Base-by-base conservation (phyloP, 23 tunicate species). In the Trididemnum clinides region DNA sequence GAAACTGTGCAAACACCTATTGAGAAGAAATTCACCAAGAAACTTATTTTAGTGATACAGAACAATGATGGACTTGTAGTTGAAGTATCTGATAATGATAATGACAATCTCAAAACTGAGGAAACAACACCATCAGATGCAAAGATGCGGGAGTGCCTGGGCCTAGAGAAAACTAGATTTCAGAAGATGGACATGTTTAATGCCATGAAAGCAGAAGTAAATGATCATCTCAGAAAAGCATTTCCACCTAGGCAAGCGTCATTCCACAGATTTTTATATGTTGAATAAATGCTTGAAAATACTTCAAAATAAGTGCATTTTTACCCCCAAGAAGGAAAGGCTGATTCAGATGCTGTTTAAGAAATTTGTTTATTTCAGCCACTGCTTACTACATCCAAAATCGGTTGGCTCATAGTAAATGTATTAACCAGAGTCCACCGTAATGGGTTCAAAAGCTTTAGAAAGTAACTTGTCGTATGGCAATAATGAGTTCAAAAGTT, bases 111-210 rank as follows among this genome's bases (percentile, higher is more conserved):
- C 84, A 15, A 78, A 78, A 73, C 84, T 22, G 84, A 78, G 84
- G 72, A 78, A 78, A 27, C 10, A 78, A 78, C 36, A 54, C 84
- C 74, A 78, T 78, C 70, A 78, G 69, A 12, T 57, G 84, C 84
- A 78, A 73, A 78, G 28, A 78, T 78, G 74, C 66, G 34, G 37
- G 84, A 78, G 74, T 78, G 84, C 74, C 84, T 78, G 57, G 84
- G 74, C 29, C 74, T 78, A 18, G 70, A 78, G 2, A 78, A 73
- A 78, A 78, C 84, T 34, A 73, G 37, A 78, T 78, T 78, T 78
- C 72, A 57, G 28, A 78, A 78, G 82, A 39, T 76, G 64, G 82
- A 76, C 82, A 76, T 44, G 82, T 28, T 76, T 76, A 44, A 38
- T 78, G 84, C 84, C 3, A 57, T 57, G 72, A 78, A 78, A 78